A percentile compares a stretch with the other conserved stretches of the same genome.
Evolutionary conservation across 1,140 invertebrate species (phyloP).

Genomic region (Melipona quadrifasciata): DNA sequence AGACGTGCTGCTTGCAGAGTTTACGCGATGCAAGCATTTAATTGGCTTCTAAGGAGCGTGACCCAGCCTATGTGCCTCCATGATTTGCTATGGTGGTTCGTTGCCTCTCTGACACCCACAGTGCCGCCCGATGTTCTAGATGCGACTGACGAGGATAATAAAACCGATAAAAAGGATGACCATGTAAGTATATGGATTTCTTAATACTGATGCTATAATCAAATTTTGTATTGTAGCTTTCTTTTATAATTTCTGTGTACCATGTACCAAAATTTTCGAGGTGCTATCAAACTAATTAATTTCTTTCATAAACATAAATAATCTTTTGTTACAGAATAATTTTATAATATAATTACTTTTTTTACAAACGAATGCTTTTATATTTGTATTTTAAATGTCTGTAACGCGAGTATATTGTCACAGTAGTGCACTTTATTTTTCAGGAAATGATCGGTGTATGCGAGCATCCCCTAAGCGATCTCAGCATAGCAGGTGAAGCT

Average conservation of each 20-base stretch:
- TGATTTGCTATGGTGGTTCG: conserved; percentile 98
- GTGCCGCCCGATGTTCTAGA: conserved; percentile 73
- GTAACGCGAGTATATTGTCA: too few relatives aligned
- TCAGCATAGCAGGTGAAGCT: conserved; percentile 90
- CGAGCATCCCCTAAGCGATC: conserved; percentile 92
- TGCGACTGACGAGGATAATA: conserved; percentile 81
- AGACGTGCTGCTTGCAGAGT: conserved; percentile 92
- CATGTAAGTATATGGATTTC: conserved; percentile 73
- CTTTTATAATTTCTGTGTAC: background rate
- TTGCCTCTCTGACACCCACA: conserved; percentile 86
- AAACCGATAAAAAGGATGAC: conserved; percentile 82
- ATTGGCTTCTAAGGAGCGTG: conserved; percentile 96
- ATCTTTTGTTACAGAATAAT: background rate
- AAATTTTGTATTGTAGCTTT: background rate
- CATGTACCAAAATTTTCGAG: background rate
- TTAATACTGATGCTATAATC: background rate
- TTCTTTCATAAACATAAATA: background rate
- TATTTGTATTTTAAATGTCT: too few relatives aligned
- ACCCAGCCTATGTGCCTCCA: conserved; percentile 95
- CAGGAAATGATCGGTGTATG: conserved; percentile 84
- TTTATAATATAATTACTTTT: too few relatives aligned
- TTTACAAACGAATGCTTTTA: too few relatives aligned
- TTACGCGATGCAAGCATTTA: conserved; percentile 95
- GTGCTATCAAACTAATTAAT: background rate
- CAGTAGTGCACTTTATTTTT: conserved; percentile 22